phyloP scores from a whole-genome alignment of 1,140 invertebrate genomes.

The Rhopalosiphum maidis region DNA sequence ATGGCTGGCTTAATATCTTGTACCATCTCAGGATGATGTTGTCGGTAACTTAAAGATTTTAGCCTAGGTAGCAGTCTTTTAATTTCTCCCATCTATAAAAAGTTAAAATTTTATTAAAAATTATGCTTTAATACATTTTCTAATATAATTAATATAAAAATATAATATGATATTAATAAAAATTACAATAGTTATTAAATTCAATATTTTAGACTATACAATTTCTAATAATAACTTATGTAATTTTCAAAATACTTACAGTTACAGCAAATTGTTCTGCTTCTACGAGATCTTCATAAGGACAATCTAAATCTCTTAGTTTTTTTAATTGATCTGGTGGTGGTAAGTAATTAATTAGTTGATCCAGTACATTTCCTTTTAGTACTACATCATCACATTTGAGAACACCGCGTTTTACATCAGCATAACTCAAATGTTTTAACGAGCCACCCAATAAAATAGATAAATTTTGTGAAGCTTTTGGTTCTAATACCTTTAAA shows the following conservation, averaged over 20 bases:
- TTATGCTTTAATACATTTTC: not conserved
- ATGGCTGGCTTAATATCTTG: constrained; percentile 94
- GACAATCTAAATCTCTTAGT: constrained; percentile 77
- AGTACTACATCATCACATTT: constrained; percentile 86
- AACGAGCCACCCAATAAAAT: constrained; percentile 88
- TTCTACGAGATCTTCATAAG: constrained; percentile 83
- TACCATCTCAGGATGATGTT: constrained; percentile 81
- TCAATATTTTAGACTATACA: not conserved
- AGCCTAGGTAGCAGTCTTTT: constrained; percentile 88
- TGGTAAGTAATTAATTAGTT: constrained; percentile 88
- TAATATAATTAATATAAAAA: no score
- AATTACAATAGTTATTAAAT: not conserved
- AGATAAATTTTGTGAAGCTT: constrained; percentile 93
- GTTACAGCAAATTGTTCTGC: constrained; percentile 94
- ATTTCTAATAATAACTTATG: not conserved
- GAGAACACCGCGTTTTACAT: constrained; percentile 84
- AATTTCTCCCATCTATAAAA: constrained; percentile 73
- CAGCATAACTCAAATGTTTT: constrained; percentile 86
- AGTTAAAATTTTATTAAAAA: not conserved
- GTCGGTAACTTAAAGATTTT: constrained; percentile 89
- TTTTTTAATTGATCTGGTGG: constrained; percentile 86
- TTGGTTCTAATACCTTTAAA: constrained; percentile 88
- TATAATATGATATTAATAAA: not conserved
- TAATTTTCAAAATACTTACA: constrained; percentile 68
- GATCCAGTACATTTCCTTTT: constrained; percentile 80